Evolutionary conservation across 2,797 vertebrate species (phyloP).

Genomic region (Allobates femoralis): DNA sequence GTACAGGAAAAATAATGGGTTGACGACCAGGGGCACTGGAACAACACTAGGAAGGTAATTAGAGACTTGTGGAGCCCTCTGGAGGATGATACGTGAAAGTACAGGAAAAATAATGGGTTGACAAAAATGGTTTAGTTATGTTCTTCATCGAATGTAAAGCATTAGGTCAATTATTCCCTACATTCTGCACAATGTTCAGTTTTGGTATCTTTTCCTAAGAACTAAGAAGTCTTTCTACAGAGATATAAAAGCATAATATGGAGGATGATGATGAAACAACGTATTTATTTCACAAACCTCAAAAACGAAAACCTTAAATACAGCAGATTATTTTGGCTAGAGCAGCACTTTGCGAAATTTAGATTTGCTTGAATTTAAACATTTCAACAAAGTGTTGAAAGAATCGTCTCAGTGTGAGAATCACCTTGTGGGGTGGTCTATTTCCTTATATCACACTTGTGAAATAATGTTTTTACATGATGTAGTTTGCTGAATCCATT

Average conservation of each 20-base stretch:
- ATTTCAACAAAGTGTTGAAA: conserved; percentile 37
- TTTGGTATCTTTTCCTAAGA: background rate
- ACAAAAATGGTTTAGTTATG: background rate
- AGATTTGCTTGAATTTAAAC: conserved; percentile 29
- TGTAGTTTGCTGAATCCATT: conserved; percentile 44
- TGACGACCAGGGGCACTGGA: no score
- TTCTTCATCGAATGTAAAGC: no score
- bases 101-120: no score
- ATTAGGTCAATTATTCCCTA: background rate
- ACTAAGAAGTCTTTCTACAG: background rate
- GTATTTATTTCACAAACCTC: background rate
- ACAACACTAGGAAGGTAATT: no score
- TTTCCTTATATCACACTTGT: conserved; percentile 44
- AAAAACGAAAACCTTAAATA: background rate
- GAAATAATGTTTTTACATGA: conserved; percentile 63
- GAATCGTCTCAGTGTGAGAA: conserved; percentile 15
- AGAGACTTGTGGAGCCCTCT: no score
- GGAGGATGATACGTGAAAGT: no score
- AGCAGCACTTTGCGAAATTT: conserved; percentile 30
- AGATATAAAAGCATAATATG: background rate
- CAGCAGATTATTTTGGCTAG: background rate
- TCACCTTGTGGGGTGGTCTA: conserved; percentile 36
- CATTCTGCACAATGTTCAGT: background rate
- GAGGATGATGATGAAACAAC: background rate
- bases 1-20: no score